Evolutionary conservation across 1,140 invertebrate genomes (phyloP).

Genomic region (Dendrolimus kikuchii): DNA sequence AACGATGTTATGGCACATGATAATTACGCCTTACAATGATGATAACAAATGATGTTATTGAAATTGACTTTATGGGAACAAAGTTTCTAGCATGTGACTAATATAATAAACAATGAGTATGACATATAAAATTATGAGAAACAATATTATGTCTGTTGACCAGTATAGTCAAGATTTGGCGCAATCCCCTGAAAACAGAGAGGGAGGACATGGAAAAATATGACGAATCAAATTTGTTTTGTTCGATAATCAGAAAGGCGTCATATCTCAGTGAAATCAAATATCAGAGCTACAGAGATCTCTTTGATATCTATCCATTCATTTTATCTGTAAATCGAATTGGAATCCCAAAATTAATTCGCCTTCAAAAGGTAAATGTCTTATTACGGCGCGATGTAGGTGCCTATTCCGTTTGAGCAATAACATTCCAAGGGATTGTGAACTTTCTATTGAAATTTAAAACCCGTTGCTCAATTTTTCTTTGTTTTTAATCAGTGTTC

Average conservation of each 20-base stretch:
- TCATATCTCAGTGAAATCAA: slow-evolving; percentile 19
- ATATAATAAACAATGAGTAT: too few relatives aligned
- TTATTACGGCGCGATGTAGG: slow-evolving; percentile 11
- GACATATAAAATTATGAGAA: too few relatives aligned
- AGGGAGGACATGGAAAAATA: neutral
- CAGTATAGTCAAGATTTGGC: too few relatives aligned
- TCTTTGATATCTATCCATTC: slow-evolving; percentile 37
- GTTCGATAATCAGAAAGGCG: neutral
- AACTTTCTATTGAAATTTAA: neutral
- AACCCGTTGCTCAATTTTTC: too few relatives aligned
- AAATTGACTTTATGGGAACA: too few relatives aligned
- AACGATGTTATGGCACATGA: too few relatives aligned
- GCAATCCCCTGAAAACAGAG: too few relatives aligned
- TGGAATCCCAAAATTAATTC: slow-evolving; percentile 34
- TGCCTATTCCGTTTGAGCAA: slow-evolving; percentile 5
- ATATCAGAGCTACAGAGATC: slow-evolving; percentile 23
- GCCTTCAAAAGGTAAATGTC: slow-evolving; percentile 25
- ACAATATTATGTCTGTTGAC: too few relatives aligned
- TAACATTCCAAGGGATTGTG: slow-evolving; percentile 5
- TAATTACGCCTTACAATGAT: too few relatives aligned
- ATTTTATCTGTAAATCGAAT: slow-evolving; percentile 30
- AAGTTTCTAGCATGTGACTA: too few relatives aligned
- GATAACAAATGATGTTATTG: too few relatives aligned
- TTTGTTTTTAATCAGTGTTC: too few relatives aligned
- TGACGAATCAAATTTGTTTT: slow-evolving; percentile 18